phyloP scores from a whole-genome alignment of 2,113 vertebrate species.

The Megaceryle maxima region DNA sequence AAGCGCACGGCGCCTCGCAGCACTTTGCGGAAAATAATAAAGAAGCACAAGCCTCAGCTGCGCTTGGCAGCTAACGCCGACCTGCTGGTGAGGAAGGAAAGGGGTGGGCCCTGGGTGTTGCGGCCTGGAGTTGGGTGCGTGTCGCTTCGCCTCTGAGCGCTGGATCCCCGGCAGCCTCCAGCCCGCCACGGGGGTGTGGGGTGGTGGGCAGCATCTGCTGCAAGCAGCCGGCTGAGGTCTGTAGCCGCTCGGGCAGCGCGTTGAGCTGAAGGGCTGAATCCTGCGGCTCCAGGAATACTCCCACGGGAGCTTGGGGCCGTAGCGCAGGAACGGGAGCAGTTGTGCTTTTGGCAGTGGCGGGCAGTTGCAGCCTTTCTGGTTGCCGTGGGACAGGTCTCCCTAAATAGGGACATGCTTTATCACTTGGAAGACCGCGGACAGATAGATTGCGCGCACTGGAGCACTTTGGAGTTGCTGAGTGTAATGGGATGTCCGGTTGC shows the following conservation, averaged over 20 bases:
- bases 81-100: constrained; percentile 75
- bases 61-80: constrained; percentile 58
- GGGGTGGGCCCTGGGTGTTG: background rate
- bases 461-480: background rate
- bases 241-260: background rate
- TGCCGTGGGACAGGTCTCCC: background rate
- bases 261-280: background rate
- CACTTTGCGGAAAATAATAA: constrained; percentile 65
- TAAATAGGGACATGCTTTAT: rapidly evolving
- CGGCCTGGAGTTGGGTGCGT: background rate
- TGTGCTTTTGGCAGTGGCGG: rapidly evolving
- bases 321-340: background rate
- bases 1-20: constrained; percentile 56
- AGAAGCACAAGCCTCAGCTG: constrained; percentile 65
- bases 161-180: background rate
- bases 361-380: background rate
- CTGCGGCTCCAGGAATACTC: rapidly evolving
- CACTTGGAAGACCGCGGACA: rapidly evolving
- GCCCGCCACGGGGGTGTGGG: background rate
- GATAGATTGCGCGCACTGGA: rapidly evolving
- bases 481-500: rapidly evolving
- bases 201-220: background rate
- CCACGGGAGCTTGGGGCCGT: no score
- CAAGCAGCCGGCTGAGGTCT: background rate
- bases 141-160: background rate